Percentiles rank a stretch among this genome's conserved stretches.
Evolutionary conservation across 2,888 invertebrate genomes (phyloP).

Genomic region (Cinara cedri): DNA sequence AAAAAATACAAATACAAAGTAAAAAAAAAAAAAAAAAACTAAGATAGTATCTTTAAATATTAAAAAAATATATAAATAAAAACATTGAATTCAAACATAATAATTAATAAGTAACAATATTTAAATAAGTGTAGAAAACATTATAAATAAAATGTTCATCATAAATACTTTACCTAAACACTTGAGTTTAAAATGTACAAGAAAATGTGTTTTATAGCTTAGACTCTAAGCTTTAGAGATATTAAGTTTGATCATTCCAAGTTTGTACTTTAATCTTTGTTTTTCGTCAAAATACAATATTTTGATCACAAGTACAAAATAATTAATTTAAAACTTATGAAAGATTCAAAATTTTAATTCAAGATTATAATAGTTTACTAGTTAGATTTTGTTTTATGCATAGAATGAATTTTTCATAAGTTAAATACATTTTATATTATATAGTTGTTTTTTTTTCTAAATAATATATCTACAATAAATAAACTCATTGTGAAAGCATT

Average conservation of each 20-base stretch:
- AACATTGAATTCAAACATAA: slow-evolving; percentile 52
- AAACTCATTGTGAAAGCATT: slow-evolving; percentile 12
- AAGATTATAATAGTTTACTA: slow-evolving; percentile 19
- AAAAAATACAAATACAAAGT: slow-evolving; percentile 52
- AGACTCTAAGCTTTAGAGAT: too few species aligned
- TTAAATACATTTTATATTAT: slow-evolving; percentile 23
- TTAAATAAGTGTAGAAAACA: slow-evolving; percentile 42
- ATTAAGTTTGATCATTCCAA: slow-evolving; percentile 47
- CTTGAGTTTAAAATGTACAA: slow-evolving; percentile 48
- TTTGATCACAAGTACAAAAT: slow-evolving; percentile 36
- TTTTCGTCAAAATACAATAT: slow-evolving; percentile 40
- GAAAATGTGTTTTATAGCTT: slow-evolving; percentile 44
- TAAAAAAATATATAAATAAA: slow-evolving; percentile 53
- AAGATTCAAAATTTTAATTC: slow-evolving; percentile 22
- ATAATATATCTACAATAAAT: slow-evolving; percentile 35
- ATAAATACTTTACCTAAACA: slow-evolving; percentile 37
- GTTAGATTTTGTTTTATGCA: slow-evolving; percentile 14
- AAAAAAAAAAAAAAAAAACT: slow-evolving; percentile 43
- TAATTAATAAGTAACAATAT: slow-evolving; percentile 53
- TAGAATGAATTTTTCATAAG: slow-evolving; percentile 1
- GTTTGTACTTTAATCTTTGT: slow-evolving; percentile 38
- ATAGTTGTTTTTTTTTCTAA: slow-evolving; percentile 13
- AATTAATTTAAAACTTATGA: slow-evolving; percentile 17
- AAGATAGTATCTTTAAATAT: slow-evolving; percentile 33
- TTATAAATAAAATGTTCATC: slow-evolving; percentile 45